Conservation (phyloP, 1,140 invertebrate genomes). For the Tetraneura akinire region DNA sequence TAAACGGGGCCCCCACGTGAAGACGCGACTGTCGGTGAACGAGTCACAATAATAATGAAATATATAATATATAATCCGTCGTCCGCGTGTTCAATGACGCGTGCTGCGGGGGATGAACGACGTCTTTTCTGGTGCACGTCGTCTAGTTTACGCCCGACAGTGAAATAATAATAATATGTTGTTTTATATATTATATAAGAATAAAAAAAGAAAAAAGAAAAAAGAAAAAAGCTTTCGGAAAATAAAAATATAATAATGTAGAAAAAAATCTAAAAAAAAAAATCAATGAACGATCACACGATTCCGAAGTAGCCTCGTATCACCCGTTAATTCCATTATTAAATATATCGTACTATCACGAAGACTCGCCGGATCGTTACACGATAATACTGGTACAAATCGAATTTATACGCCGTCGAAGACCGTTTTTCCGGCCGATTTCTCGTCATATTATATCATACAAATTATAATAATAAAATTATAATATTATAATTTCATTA, state of each 20-base stretch:
- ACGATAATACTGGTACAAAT: background rate
- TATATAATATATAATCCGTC: no score
- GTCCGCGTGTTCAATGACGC: constrained; percentile 46
- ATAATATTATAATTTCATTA: no score
- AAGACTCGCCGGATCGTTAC: background rate
- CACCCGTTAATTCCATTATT: background rate
- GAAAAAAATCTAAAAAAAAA: no score
- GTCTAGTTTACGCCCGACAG: background rate
- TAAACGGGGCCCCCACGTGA: constrained; percentile 13
- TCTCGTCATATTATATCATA: no score
- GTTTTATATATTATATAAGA: no score
- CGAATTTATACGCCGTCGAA: background rate
- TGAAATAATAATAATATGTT: no score
- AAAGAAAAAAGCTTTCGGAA: background rate
- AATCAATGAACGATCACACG: background rate
- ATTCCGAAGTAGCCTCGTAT: background rate
- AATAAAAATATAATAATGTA: no score
- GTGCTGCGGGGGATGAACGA: background rate
- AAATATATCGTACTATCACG: background rate
- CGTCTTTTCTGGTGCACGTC: background rate
- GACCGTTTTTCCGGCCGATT: background rate
- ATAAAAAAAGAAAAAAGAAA: no score
- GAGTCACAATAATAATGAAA: constrained; percentile 25
- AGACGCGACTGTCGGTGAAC: background rate
- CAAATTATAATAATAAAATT: no score